These are phyloP conservation scores for Acanthococcus lagerstroemiae DNA, from an alignment of 2,888 invertebrate genomes.

Conservation along the genomic window DNA sequence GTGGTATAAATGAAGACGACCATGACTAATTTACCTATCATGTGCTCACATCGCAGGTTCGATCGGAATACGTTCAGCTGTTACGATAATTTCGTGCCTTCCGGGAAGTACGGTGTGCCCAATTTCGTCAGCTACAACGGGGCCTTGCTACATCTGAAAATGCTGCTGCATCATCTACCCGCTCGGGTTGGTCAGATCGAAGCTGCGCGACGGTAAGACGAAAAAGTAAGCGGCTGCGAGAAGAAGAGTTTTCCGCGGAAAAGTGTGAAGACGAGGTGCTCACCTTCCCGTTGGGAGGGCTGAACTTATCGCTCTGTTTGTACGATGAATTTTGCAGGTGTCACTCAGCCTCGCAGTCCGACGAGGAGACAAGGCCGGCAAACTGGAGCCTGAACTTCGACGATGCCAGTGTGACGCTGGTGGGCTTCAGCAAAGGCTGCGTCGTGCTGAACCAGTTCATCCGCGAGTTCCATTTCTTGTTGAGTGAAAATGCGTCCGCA, in stretches of 20 bases:
- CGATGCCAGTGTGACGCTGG: slow-evolving; percentile 41
- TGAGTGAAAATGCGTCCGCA: slow-evolving; percentile 49
- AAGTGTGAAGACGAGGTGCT: no score
- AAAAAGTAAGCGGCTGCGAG: no score
- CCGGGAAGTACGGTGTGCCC: slow-evolving; percentile 71
- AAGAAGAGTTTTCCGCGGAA: no score
- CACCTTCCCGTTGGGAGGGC: no score
- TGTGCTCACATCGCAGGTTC: slow-evolving; percentile 37
- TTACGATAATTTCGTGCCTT: slow-evolving; percentile 78
- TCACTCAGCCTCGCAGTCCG: no score
- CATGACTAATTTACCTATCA: no score
- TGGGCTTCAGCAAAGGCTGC: slow-evolving; percentile 89
- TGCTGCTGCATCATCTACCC: slow-evolving; percentile 40
- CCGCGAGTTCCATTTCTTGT: slow-evolving; percentile 69
- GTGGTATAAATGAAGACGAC: no score
- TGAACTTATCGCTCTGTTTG: no score
- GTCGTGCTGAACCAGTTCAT: slow-evolving; percentile 85
- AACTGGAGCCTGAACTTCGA: no score
- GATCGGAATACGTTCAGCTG: slow-evolving; percentile 61
- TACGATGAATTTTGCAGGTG: no score
- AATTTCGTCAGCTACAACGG: slow-evolving; percentile 62
- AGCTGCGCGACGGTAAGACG: no score
- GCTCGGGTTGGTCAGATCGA: background rate
- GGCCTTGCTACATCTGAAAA: slow-evolving; percentile 62
- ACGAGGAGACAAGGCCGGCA: no score